Evolutionary conservation across 92 coral and sea anemone species (phyloP).

Genomic region (Phymanthus crucifer): DNA sequence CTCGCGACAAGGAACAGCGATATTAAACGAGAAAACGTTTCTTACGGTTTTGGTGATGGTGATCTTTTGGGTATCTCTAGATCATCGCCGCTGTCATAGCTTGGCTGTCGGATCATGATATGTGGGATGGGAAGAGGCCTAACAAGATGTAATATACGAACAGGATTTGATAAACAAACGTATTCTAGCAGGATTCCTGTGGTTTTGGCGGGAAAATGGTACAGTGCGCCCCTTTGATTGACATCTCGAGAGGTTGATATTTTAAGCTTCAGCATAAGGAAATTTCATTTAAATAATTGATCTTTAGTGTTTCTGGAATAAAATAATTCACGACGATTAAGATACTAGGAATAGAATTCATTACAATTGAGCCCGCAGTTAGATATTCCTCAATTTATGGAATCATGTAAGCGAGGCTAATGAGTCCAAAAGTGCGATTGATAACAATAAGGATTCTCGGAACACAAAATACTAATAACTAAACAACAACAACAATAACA

Average conservation of each 20-base stretch:
- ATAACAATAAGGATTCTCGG: too few species aligned
- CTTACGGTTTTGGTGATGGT: slow-evolving; percentile 11
- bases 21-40: not conserved
- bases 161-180: not conserved
- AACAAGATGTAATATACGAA: not conserved
- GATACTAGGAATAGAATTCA: too few species aligned
- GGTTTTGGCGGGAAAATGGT: too few species aligned
- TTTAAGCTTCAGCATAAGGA: not conserved
- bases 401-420: too few species aligned
- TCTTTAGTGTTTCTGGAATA: not conserved
- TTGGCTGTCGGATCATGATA: slow-evolving; percentile 75
- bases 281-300: not conserved
- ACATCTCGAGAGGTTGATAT: not conserved
- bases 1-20: too few species aligned
- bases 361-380: too few species aligned
- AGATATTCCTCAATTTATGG: too few species aligned
- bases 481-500: too few species aligned
- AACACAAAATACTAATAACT: too few species aligned
- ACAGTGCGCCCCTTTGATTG: too few species aligned
- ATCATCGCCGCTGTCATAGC: slow-evolving; percentile 54
- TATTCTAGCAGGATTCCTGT: too few species aligned
- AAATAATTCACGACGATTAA: not conserved
- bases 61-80: slow-evolving; percentile 9
- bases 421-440: too few species aligned
- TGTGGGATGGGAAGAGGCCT: slow-evolving; percentile 67